Base-by-base conservation (phyloP, 2,113 vertebrate species). In the Microtus ochrogaster region DNA sequence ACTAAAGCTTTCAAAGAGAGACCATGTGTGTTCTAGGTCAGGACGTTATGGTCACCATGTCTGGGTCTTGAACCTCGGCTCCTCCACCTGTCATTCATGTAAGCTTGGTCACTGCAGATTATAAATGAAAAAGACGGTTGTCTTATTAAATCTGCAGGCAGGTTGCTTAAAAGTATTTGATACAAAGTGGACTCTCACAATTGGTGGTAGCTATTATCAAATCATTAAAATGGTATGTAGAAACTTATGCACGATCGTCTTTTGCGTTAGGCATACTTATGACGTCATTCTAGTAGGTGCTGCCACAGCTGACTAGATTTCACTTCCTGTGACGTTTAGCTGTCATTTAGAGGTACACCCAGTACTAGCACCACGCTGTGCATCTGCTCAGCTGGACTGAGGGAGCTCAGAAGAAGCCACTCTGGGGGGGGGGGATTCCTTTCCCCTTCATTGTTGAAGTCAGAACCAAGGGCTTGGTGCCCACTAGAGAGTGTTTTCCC, bases 1-100 rank as follows among this genome's bases (percentile, higher is more conserved):
- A 44, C 82, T 44, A 70, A 94, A 13, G 39, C 30, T 81, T 86
- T 55, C 39, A 74, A 89, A 68, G 78, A 87, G 90, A 82, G n/a
- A 44, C 39, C 49, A 76, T 1, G 9, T 2, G 33, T 49, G 68
- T 21, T 0, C 36, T 24, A 76, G 44, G 70, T 58, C 68, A 24
- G 30, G 8, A 3, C 19, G 88, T 47, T 61, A 63, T 26, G 14
- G 17, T 65, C 47, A 90, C 63, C 89, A 28, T 19, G 41, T 30
- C 26, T 11, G 65, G 55, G 44, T 65, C 63, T 30, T 12, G 66
- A 73, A n/a, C 33, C 22, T 16, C 33, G 17, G 3, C 44, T 89
- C 12, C 78, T 13, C 72, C 22, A 7, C 6, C 0, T 72, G 5
- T 39, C 26, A n/a, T 72, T 77, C 73, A 78, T 6, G 52, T 22